Evolutionary conservation across 2,888 invertebrate genomes (phyloP).

Genomic region (Osmoderma eremita): DNA sequence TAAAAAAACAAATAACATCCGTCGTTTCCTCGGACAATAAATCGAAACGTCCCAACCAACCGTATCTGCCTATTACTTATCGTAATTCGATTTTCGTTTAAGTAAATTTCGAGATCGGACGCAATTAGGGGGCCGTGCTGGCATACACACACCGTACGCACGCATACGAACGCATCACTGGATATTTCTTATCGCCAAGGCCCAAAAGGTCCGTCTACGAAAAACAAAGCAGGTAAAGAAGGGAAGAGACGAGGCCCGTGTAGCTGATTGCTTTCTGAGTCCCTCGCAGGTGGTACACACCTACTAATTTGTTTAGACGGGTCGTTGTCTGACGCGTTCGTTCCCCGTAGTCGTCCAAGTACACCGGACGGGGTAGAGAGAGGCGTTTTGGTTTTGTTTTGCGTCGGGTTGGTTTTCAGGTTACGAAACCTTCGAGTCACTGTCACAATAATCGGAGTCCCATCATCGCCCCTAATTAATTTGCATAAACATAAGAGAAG

Average conservation of each 20-base stretch:
- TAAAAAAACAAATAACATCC: no score
- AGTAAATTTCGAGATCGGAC: constrained; percentile 11
- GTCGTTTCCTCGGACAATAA: no score
- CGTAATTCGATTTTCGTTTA: constrained; percentile 4
- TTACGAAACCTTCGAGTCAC: constrained; percentile 11
- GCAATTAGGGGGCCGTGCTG: constrained; percentile 1
- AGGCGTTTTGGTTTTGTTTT: constrained; percentile 11
- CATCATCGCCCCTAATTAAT: constrained; percentile 22
- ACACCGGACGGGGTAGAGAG: not conserved
- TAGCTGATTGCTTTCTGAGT: constrained; percentile 34
- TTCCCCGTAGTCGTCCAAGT: not conserved
- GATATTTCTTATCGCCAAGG: not conserved
- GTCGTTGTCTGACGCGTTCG: constrained; percentile 11
- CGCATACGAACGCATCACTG: not conserved
- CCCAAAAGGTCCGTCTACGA: not conserved
- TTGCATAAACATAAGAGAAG: constrained; percentile 26
- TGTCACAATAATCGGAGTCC: constrained; percentile 24
- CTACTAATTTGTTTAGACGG: constrained; percentile 39
- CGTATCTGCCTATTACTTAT: not conserved
- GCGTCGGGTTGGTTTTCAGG: constrained; percentile 1
- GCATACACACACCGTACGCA: not conserved
- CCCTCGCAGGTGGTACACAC: constrained; percentile 39
- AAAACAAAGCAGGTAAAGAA: constrained; percentile 36
- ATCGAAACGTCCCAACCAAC: no score
- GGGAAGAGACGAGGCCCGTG: no score